These are phyloP conservation scores for Tadarida brasiliensis DNA, from an alignment of 2,797 vertebrate species.

Conservation along the genomic window DNA sequence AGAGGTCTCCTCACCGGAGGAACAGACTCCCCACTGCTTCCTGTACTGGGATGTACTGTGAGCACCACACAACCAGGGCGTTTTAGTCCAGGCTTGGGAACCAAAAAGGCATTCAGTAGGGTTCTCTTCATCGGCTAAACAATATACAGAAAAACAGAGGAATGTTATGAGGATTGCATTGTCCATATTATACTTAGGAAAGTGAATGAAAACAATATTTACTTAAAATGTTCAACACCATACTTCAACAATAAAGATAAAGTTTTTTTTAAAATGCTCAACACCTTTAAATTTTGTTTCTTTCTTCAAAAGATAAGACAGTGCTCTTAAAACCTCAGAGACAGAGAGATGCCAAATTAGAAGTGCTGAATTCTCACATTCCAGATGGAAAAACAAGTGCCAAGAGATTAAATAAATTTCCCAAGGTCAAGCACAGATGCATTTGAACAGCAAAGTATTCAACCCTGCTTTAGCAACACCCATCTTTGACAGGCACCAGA, in stretches of 20 bases:
- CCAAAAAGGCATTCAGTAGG: background rate
- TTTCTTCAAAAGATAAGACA: slow-evolving; percentile 22
- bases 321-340: slow-evolving; percentile 13
- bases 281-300: background rate
- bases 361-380: slow-evolving; percentile 53
- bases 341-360: slow-evolving; percentile 11
- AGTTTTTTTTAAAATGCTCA: background rate
- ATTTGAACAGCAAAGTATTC: background rate
- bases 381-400: slow-evolving; percentile 2
- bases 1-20: background rate
- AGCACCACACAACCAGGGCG: background rate
- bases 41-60: background rate
- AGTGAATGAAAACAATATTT: background rate
- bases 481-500: background rate
- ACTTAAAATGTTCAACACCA: background rate
- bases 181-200: background rate
- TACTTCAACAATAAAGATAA: too few relatives aligned
- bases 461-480: background rate
- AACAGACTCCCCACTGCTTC: background rate
- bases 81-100: background rate
- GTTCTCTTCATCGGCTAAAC: background rate
- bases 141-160: slow-evolving; percentile 11
- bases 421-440: background rate
- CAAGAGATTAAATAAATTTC: slow-evolving; percentile 1
- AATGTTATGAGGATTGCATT: background rate